Conservation (phyloP, 2,797 vertebrate species). For the Chaetophractus vellerosus region DNA sequence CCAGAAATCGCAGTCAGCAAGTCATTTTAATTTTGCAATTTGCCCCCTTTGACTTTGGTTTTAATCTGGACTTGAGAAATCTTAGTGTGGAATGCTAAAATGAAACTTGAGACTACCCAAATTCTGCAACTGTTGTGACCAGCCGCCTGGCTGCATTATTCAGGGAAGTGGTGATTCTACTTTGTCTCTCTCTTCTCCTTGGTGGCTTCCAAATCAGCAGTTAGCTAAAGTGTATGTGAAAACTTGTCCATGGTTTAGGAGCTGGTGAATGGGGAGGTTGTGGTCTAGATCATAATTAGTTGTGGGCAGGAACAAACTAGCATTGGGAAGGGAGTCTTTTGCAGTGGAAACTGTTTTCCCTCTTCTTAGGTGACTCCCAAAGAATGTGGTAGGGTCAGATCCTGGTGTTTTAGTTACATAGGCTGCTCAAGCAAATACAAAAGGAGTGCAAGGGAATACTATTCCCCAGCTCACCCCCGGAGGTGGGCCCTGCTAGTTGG, state of each 20-base stretch:
- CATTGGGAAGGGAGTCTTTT: neutral
- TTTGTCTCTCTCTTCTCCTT: neutral
- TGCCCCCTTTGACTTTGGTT: slow-evolving; percentile 49
- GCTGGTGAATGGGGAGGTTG: no score
- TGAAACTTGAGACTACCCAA: neutral
- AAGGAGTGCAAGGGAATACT: neutral
- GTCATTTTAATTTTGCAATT: slow-evolving; percentile 19
- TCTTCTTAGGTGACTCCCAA: neutral
- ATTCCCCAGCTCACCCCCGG: neutral
- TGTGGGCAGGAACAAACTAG: neutral
- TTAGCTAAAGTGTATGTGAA: neutral
- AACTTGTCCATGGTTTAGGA: neutral
- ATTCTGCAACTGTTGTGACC: neutral
- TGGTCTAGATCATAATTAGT: neutral
- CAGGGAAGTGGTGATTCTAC: neutral
- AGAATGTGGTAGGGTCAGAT: neutral
- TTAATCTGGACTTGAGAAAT: slow-evolving; percentile 55
- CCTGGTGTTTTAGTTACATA: no score
- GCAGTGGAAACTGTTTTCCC: neutral
- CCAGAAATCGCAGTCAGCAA: neutral
- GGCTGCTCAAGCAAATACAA: neutral
- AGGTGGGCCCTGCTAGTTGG: neutral
- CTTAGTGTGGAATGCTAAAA: neutral
- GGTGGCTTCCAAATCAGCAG: neutral
- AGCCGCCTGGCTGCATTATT: neutral